Evolutionary conservation across 1,140 invertebrate genomes (phyloP).

Genomic region (Subanguina moxae): DNA sequence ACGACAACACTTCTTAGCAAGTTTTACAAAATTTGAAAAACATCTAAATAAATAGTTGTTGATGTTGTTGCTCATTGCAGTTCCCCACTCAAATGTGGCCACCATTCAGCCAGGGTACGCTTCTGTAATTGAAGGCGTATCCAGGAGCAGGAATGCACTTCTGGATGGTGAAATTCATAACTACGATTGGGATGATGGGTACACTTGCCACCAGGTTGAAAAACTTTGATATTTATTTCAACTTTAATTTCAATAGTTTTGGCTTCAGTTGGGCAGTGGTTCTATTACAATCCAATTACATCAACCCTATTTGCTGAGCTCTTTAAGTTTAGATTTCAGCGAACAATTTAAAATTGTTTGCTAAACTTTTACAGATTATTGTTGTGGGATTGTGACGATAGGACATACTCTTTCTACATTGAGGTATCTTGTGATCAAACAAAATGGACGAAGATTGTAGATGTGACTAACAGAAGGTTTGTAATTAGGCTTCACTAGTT

Average conservation of each 20-base stretch:
- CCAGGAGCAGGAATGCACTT: constrained; percentile 83
- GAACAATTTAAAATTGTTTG: constrained; percentile 19
- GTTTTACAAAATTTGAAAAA: not conserved
- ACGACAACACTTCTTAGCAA: constrained; percentile 37
- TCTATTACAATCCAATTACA: constrained; percentile 88
- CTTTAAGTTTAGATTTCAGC: constrained; percentile 69
- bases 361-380: constrained; percentile 68
- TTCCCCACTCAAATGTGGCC: constrained; percentile 84
- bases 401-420: constrained; percentile 89
- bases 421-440: constrained; percentile 87
- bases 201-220: constrained; percentile 78
- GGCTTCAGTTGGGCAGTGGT: constrained; percentile 66
- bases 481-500: no score
- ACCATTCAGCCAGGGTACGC: constrained; percentile 77
- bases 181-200: constrained; percentile 94
- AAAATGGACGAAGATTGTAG: constrained; percentile 78
- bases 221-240: no score
- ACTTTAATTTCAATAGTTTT: no score
- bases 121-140: constrained; percentile 86
- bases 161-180: constrained; percentile 87
- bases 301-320: constrained; percentile 87
- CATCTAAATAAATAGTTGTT: not conserved
- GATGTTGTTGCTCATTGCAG: constrained; percentile 64
- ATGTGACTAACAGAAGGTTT: constrained; percentile 71
- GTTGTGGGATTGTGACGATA: constrained; percentile 95